Percentiles rank a stretch among this genome's conserved stretches.
Conservation (phyloP, 2,113 vertebrate species). For the Peromyscus polionotus region DNA sequence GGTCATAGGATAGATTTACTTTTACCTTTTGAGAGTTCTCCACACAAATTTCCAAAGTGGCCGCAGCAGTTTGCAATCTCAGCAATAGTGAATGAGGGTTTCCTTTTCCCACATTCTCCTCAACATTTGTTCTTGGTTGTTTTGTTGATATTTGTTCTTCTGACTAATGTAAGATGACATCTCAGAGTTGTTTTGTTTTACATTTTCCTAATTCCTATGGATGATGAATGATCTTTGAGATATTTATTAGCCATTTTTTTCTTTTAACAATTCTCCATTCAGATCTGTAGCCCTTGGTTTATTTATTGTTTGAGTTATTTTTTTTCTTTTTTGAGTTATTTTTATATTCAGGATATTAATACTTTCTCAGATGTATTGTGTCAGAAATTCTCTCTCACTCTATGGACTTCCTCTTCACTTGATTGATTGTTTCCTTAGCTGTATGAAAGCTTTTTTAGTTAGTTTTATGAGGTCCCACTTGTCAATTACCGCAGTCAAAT, state of each 20-base stretch:
- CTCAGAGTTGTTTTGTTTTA: neutral
- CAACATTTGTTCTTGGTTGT: neutral
- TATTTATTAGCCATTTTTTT: neutral
- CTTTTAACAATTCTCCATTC: neutral
- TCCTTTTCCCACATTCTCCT: neutral
- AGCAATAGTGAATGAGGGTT: neutral
- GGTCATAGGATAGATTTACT: neutral
- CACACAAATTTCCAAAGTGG: neutral
- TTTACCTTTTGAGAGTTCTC: neutral
- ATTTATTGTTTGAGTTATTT: neutral
- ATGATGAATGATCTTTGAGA: neutral
- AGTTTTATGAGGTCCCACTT: neutral
- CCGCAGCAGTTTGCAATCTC: neutral
- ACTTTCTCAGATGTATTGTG: neutral
- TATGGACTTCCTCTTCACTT: neutral
- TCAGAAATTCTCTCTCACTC: neutral
- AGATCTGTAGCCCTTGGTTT: neutral
- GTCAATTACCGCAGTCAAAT: neutral
- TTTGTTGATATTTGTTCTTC: neutral
- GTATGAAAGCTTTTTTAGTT: neutral
- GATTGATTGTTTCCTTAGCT: neutral
- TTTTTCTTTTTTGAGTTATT: neutral
- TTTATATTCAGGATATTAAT: neutral
- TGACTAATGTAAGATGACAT: neutral
- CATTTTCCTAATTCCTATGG: neutral